Evolutionary conservation across 2,797 vertebrate genomes (phyloP), one percentile per base, ranked within the genome.

Genomic region (Pangasius larnaudii): DNA sequence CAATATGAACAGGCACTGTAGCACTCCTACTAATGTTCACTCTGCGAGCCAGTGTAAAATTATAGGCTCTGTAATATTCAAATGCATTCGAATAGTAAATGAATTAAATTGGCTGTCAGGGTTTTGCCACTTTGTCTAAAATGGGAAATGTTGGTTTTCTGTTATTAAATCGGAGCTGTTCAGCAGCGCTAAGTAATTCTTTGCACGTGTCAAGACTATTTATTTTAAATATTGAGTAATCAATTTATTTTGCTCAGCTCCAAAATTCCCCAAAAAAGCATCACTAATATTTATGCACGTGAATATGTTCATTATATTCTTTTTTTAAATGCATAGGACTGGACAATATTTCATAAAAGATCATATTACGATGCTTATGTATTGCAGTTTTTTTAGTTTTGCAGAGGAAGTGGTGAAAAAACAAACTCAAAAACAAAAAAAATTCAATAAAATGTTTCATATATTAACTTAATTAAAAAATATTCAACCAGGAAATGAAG

Each of bases 11-110:
- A 86, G n/a, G 16, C 84, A 84, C 33, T 33, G 24, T 67, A 24
- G 56, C 80, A 77, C 30, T 16, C 16, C 83, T 13, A 7, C 84
- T 87, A 56, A 82, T 67, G 82, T 42, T 78, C 46, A 53, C 63
- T 63, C 27, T 63, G 53, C 27, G 74, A 87, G 51, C 51, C 82
- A 7, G 82, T 69, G 42, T 84, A 51, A 84, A 84, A 84, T 84
- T 84, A 84, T 84, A 53, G 82, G 63, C 82, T 84, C 82, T 84
- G 69, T 84, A 84, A 84, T 84, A 84, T 84, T 84, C 82, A 84
- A 84, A 69, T 84, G 82, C 82, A 84, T 53, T 84, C 46, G 46
- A 69, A 69, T 84, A 14, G 63, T 84, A 69, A 84, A 69, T 84
- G 82, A 69, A 84, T 84, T 84, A 84, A 67, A 84, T 84, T 84